phyloP scores from a whole-genome alignment of 2,113 vertebrate genomes.

The Glaucomys volans region DNA sequence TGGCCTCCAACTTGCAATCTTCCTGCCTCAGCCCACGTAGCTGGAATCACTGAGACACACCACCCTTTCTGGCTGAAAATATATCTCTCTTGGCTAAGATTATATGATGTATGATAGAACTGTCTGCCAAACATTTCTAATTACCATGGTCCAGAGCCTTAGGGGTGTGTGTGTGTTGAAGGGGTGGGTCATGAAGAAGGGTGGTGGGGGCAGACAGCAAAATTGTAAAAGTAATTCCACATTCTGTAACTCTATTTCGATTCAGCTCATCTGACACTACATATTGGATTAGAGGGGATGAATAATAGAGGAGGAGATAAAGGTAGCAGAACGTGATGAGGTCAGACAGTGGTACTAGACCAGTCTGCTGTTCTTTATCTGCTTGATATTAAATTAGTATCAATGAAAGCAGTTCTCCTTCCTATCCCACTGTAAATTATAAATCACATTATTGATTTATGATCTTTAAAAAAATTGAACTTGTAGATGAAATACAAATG shows the following conservation, averaged over 20 bases:
- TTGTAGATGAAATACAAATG: not conserved
- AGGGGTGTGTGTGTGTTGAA: not conserved
- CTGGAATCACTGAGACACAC: not conserved
- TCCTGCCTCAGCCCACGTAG: not conserved
- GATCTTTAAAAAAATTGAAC: conserved; percentile 25
- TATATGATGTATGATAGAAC: not conserved
- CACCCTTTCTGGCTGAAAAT: no score
- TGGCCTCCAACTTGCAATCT: not conserved
- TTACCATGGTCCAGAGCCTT: not conserved
- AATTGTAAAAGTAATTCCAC: not conserved
- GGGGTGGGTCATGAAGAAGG: not conserved
- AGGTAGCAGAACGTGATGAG: not conserved
- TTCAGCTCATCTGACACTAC: not conserved
- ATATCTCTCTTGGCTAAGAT: not conserved
- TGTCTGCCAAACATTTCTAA: not conserved
- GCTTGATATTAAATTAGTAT: not conserved
- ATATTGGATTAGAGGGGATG: not conserved
- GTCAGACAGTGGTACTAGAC: not conserved
- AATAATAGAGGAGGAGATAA: not conserved
- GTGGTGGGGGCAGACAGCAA: not conserved
- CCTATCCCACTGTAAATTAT: no score
- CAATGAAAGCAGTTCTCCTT: not conserved
- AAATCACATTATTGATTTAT: not conserved
- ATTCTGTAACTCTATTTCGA: not conserved
- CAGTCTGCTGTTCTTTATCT: not conserved